Conservation (phyloP, 2,888 invertebrate species). For the Troides aeacus region DNA sequence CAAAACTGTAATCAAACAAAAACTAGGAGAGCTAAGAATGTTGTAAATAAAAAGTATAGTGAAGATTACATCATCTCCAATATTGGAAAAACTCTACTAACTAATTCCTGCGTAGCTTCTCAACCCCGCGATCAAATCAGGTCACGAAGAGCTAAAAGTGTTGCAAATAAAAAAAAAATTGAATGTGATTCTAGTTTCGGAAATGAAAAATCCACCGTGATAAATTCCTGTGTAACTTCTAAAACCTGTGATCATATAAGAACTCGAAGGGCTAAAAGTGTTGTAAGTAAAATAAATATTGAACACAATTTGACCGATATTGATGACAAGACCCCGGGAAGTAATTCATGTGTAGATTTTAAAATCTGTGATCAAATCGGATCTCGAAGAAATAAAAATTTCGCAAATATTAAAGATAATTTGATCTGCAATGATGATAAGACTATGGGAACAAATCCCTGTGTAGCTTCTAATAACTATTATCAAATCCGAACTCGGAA, state of each 20-base stretch:
- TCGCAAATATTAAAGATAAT: neutral
- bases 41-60: neutral
- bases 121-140: neutral
- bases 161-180: neutral
- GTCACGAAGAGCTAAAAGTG: neutral
- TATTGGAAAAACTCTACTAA: neutral
- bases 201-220: neutral
- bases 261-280: neutral
- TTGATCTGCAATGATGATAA: neutral
- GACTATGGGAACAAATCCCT: neutral
- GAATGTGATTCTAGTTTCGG: neutral
- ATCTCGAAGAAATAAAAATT: neutral
- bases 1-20: neutral
- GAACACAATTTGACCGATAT: neutral
- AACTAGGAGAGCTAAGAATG: neutral
- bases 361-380: neutral
- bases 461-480: neutral
- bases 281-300: neutral
- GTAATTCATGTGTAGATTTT: neutral
- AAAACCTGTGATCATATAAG: neutral
- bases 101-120: neutral
- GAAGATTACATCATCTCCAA: neutral
- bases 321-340: neutral
- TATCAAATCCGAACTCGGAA: neutral
- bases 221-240: neutral